These are phyloP conservation scores for Sebastolobus alascanus DNA, from an alignment of 2,797 vertebrate species.

Conservation along the genomic window DNA sequence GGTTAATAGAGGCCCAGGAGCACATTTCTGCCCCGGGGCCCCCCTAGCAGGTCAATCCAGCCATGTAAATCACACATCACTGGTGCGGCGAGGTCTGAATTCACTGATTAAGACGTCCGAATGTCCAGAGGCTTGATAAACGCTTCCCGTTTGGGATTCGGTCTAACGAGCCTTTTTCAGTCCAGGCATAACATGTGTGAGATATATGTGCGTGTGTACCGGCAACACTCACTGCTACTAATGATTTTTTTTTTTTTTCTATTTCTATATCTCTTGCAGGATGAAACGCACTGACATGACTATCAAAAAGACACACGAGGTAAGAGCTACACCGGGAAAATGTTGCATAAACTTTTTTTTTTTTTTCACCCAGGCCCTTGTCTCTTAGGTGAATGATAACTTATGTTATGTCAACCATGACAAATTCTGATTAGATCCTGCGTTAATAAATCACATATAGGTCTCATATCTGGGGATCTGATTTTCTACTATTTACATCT, in stretches of 20 bases:
- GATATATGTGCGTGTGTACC: background rate
- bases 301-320: background rate
- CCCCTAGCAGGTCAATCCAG: background rate
- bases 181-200: background rate
- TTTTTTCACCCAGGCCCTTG: background rate
- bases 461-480: conserved; percentile 27
- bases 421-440: conserved; percentile 42
- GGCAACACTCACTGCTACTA: background rate
- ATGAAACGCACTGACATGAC: background rate
- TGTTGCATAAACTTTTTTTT: background rate
- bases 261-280: background rate
- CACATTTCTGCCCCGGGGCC: background rate
- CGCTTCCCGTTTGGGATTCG: background rate
- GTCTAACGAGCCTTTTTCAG: background rate
- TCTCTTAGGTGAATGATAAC: conserved; percentile 22
- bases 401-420: conserved; percentile 21
- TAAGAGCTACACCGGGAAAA: background rate
- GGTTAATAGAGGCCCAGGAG: background rate
- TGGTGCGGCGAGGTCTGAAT: conserved; percentile 9
- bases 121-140: background rate
- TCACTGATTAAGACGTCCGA: conserved; percentile 23
- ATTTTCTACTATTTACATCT: conserved; percentile 37
- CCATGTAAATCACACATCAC: conserved; percentile 21
- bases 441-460: conserved; percentile 34
- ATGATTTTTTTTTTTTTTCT: background rate